Conservation (phyloP, 1,140 invertebrate genomes). For the Tribolium madens region DNA sequence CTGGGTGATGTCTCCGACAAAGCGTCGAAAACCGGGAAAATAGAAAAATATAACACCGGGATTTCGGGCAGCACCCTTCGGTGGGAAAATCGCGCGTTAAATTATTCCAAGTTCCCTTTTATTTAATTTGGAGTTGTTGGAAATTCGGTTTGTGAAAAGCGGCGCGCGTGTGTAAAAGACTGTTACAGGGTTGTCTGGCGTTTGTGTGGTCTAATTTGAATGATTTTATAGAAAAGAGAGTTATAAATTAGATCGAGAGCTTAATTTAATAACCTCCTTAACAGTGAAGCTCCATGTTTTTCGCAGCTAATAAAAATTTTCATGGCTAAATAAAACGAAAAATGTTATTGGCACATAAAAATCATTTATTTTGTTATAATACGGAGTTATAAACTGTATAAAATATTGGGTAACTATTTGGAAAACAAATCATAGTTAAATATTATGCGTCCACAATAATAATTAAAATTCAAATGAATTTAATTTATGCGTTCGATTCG, state of each 20-base stretch:
- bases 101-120: constrained; percentile 20
- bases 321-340: constrained; percentile 47
- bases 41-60: constrained; percentile 24
- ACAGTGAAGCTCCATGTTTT: constrained; percentile 40
- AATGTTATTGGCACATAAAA: constrained; percentile 47
- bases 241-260: constrained; percentile 47
- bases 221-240: constrained; percentile 30
- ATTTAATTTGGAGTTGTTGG: constrained; percentile 21
- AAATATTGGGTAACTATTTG: constrained; percentile 32
- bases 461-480: constrained; percentile 30
- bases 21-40: constrained; percentile 6
- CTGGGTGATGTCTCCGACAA: not conserved
- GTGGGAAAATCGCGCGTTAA: constrained; percentile 10
- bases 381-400: constrained; percentile 16
- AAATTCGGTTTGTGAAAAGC: not conserved
- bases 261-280: constrained; percentile 45
- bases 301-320: constrained; percentile 46
- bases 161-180: not conserved
- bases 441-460: constrained; percentile 28
- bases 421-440: constrained; percentile 33
- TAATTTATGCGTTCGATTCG: constrained; percentile 14
- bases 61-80: constrained; percentile 11
- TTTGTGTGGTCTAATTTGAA: constrained; percentile 35
- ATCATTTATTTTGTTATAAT: constrained; percentile 46
- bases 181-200: not conserved